These are phyloP conservation scores for Melipona bicolor DNA, from an alignment of 2,888 invertebrate genomes.

Conservation along the genomic window DNA sequence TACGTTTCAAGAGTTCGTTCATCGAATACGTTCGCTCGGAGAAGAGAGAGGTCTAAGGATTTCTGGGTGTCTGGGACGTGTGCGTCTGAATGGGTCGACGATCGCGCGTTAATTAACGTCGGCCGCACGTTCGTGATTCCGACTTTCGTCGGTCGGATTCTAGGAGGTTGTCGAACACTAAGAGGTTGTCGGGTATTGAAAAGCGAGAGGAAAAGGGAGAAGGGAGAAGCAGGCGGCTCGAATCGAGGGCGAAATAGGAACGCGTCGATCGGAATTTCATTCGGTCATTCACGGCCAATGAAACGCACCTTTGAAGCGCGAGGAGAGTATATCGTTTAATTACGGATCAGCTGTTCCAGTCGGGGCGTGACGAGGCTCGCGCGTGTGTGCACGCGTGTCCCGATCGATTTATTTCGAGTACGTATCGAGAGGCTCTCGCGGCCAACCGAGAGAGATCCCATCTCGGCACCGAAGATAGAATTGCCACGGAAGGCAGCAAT, in stretches of 20 bases:
- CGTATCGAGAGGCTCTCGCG: conserved; percentile 40
- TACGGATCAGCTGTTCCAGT: conserved; percentile 66
- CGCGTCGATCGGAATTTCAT: conserved; percentile 16
- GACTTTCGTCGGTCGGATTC: background rate
- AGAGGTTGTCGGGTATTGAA: background rate
- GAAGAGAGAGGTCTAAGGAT: background rate
- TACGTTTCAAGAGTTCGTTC: conserved; percentile 7
- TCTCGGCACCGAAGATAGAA: conserved; percentile 61
- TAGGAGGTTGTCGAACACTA: background rate
- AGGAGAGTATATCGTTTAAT: conserved; percentile 48
- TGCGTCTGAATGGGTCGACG: background rate
- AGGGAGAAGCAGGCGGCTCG: too few species aligned
- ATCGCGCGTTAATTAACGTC: conserved; percentile 11
- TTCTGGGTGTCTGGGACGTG: background rate
- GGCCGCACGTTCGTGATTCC: background rate
- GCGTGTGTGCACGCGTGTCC: conserved; percentile 54
- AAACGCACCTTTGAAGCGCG: conserved; percentile 41
- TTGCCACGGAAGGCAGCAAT: conserved; percentile 62
- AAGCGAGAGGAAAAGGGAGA: background rate
- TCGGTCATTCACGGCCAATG: conserved; percentile 30
- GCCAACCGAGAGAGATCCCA: conserved; percentile 32
- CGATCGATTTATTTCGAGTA: conserved; percentile 66
- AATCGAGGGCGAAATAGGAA: background rate
- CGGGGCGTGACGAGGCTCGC: conserved; percentile 39
- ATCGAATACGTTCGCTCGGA: background rate